Evolutionary conservation across 2,797 vertebrate genomes (phyloP), one percentile per base, ranked within the genome.

Genomic region (Pangasius larnaudii): DNA sequence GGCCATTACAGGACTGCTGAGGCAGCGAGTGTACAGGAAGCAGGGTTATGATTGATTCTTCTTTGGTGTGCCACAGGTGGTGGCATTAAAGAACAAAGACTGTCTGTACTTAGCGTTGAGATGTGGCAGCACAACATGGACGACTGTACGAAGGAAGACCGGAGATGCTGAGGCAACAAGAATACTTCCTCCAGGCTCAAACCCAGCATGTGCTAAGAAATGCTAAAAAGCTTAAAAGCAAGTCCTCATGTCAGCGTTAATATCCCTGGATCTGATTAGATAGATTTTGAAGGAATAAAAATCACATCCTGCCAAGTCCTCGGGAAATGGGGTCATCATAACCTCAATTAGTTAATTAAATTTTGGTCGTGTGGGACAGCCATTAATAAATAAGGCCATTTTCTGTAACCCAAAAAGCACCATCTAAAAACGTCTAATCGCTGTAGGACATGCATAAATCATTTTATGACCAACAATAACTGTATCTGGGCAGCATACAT

Each of bases 1-100:
- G 90, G 87, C 88, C 80, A 91, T 91, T 92, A 93, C 90, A 91
- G 56, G 87, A 91, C 89, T 91, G 92, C 92, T 91, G 88, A 88
- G 84, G 72, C 87, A 83, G 81, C 93, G 83, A 89, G 92, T 89
- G 83, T 84, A 93, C 75, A 90, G 78, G 93, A 84, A 87, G 24
- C 81, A 88, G 42, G 74, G 67, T 74, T 83, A 77, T 2, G 78
- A 65, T 92, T 36, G 63, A 82, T 75, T 91, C 92, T 92, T 90
- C 86, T 82, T 59, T 56, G 71, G 79, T 56, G 53, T 75, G 42
- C 79, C 79, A 77, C 84, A 53, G 91, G 87, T 85, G 88, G 88
- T 80, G 75, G 81, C 58, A 86, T 88, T 88, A 90, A 91, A 91
- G 83, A 91, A 88, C 91, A 91, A 91, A 91, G 87, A 39, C 86